Evolutionary conservation across 2,113 vertebrate species (phyloP).

Genomic region (Heterochromis multidens): DNA sequence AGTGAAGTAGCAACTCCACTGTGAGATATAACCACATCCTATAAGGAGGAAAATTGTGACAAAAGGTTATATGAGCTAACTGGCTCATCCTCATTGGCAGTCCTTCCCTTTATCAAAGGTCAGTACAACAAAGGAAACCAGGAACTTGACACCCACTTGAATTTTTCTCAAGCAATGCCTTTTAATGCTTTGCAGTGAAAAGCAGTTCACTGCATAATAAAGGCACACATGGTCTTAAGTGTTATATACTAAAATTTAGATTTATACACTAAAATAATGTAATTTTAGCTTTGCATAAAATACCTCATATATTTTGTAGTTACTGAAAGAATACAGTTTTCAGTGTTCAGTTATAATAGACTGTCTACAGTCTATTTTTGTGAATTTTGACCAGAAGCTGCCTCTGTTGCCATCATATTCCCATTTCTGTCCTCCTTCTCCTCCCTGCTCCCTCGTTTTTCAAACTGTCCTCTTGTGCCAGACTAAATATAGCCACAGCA

Average conservation of each 20-base stretch:
- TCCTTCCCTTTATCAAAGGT: conserved; percentile 4
- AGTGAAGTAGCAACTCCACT: background rate
- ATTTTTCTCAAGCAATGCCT: background rate
- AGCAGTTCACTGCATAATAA: background rate
- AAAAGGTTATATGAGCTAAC: background rate
- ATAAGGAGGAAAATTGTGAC: background rate
- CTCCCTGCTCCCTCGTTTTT: conserved; percentile 36
- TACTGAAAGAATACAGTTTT: background rate
- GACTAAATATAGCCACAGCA: conserved; percentile 70
- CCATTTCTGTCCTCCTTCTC: conserved; percentile 35
- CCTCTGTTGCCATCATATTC: conserved; percentile 41
- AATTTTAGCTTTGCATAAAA: no score
- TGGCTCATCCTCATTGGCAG: background rate
- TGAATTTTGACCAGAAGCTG: conserved; percentile 29
- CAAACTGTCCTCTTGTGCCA: conserved; percentile 61
- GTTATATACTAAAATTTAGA: background rate
- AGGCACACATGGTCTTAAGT: background rate
- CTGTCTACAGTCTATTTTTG: conserved; percentile 15
- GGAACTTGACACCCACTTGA: background rate
- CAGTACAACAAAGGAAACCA: background rate
- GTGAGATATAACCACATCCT: conserved; percentile 7
- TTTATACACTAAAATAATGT: background rate
- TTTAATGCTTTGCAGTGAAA: conserved; percentile 7
- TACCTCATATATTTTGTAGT: no score
- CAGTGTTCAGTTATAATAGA: background rate